These are phyloP conservation scores for Candidula unifasciata DNA, from an alignment of 2,888 invertebrate species.

Conservation along the genomic window DNA sequence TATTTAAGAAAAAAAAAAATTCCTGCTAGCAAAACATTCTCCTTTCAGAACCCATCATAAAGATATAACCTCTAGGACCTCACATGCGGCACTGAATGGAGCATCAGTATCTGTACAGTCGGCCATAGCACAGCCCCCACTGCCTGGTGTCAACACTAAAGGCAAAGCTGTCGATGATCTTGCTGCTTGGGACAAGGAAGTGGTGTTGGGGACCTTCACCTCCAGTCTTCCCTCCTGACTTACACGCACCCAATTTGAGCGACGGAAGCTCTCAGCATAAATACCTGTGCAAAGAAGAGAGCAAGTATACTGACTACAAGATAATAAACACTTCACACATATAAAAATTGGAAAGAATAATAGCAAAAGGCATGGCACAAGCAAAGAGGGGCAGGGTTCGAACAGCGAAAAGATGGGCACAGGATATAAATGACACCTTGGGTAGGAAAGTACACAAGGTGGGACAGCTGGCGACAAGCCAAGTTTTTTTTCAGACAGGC, in stretches of 20 bases:
- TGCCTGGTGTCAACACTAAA: neutral
- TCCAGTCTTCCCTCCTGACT: constrained; percentile 81
- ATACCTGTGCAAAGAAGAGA: constrained; percentile 79
- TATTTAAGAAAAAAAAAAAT: neutral
- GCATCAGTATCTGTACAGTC: neutral
- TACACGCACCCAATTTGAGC: constrained; percentile 87
- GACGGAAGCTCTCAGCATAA: constrained; percentile 86
- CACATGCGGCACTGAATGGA: constrained; percentile 1
- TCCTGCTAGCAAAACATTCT: neutral
- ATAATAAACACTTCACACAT: too few species aligned
- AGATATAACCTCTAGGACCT: neutral
- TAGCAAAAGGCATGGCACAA: too few species aligned
- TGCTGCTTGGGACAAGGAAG: neutral
- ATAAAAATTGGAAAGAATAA: too few species aligned
- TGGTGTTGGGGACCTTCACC: constrained; percentile 3
- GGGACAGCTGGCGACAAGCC: too few species aligned
- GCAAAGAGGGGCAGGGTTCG: too few species aligned
- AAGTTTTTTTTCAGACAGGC: too few species aligned
- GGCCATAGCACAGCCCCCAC: neutral
- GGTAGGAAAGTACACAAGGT: too few species aligned
- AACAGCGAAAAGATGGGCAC: too few species aligned
- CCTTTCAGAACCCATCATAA: neutral
- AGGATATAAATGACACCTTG: too few species aligned
- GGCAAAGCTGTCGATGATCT: neutral
- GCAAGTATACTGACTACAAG: too few species aligned